Conservation (phyloP, 2,888 invertebrate species). For the Adineta ricciae region DNA sequence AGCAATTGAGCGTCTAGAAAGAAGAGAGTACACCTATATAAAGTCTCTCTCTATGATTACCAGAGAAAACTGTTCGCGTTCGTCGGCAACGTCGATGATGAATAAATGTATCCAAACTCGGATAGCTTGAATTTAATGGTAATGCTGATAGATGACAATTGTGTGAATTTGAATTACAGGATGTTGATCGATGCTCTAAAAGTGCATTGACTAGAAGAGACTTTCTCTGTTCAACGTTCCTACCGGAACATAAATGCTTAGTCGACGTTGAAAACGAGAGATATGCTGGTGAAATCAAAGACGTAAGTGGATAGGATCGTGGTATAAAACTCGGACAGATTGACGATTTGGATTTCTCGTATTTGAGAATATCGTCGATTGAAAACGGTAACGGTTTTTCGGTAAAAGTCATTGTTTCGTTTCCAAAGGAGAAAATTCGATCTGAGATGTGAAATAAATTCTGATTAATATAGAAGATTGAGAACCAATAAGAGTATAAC, state of each 20-base stretch:
- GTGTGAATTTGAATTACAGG: background rate
- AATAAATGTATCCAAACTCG: constrained; percentile 27
- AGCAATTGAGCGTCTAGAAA: constrained; percentile 42
- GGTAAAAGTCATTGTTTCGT: background rate
- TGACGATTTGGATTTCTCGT: background rate
- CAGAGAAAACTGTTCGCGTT: constrained; percentile 47
- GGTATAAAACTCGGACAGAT: background rate
- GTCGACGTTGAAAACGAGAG: background rate
- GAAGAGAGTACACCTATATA: background rate
- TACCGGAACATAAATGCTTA: background rate
- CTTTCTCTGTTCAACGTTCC: background rate
- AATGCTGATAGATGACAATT: constrained; percentile 18
- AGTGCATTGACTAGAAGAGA: background rate
- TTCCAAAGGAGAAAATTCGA: background rate
- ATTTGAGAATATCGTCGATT: background rate
- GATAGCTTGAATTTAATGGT: constrained; percentile 1
- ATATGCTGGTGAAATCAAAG: background rate
- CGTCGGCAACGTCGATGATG: constrained; percentile 41
- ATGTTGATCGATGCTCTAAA: background rate
- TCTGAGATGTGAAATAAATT: background rate
- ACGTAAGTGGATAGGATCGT: background rate
- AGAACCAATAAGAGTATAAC: constrained; percentile 3
- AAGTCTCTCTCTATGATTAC: constrained; percentile 36
- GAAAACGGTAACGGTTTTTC: constrained; percentile 3
- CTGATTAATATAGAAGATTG: background rate